phyloP scores from a whole-genome alignment of 2,797 vertebrate species.

The Novumbra hubbsi region DNA sequence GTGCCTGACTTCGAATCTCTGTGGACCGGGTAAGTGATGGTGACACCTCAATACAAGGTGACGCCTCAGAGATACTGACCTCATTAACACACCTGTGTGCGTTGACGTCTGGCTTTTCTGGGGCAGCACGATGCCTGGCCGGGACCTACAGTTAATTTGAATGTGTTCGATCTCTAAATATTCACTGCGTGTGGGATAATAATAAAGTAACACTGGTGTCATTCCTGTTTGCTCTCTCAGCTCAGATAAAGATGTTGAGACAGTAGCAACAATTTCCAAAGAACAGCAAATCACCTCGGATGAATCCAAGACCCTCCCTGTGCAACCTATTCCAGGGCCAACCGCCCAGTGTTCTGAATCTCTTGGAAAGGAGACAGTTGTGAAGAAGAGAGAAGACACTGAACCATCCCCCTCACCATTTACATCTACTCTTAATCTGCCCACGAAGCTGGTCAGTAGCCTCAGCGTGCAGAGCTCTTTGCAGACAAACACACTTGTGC shows the following conservation, averaged over 20 bases:
- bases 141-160: not conserved
- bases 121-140: not conserved
- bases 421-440: not conserved
- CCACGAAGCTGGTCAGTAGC: not conserved
- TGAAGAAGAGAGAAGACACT: not conserved
- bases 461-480: constrained; percentile 11
- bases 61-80: not conserved
- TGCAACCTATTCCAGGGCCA: not conserved
- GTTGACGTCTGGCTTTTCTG: not conserved
- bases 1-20: not conserved
- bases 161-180: not conserved
- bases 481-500: constrained; percentile 28
- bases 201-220: not conserved
- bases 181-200: not conserved
- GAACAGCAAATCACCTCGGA: constrained; percentile 8
- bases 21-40: constrained; percentile 35
- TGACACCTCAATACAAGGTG: not conserved
- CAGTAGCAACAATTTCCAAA: not conserved
- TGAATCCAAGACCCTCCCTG: not conserved
- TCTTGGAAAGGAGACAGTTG: not conserved
- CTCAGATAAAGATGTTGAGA: constrained; percentile 19
- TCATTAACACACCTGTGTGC: not conserved
- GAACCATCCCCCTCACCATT: not conserved
- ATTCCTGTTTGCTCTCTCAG: constrained; percentile 39
- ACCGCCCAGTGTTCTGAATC: not conserved